Base-by-base conservation (phyloP, 2,113 vertebrate genomes). In the Uropsilus gracilis region DNA sequence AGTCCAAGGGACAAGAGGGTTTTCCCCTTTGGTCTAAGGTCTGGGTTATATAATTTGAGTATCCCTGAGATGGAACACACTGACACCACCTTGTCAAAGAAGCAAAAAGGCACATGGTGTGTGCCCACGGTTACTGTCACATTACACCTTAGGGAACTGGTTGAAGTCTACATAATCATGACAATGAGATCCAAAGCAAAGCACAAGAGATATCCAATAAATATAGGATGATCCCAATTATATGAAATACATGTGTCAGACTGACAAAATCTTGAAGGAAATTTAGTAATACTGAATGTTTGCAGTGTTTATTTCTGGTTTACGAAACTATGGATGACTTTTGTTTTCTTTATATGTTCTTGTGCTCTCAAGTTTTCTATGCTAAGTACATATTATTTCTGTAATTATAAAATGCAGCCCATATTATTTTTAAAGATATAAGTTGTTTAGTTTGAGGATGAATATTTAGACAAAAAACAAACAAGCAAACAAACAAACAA, bases 351-450 rank as follows among this genome's bases (percentile, higher is more conserved):
- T 55, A 42, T 64, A 72, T 50, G 11, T 50, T 80, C 10, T 94
- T 91, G 3, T 57, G 42, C 37, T 71, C 80, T 48, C 18, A 91
- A 63, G 28, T 83, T 80, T 68, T 80, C 42, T 73, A 46, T 37
- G 71, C 3, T n/a, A 55, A 59, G 14, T 50, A 48, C 46, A 69
- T 26, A 69, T 34, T 73, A 6, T 77, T 86, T 92, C 39, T 63
- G 1, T 57, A 86, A 89, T 92, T 39, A 82, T 24, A 72, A 71
- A 86, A 64, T 77, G 22, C 46, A 82, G 61, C 9, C 24, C 11
- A 81, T 88, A 89, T 80, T 80, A 84, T 88, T 48, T 91, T 85
- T 85, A 91, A 89, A 32, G 16, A 89, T n/a, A 26, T 89, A 24
- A 93, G 17, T 18, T 73, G 1, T 66, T 86, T 24, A 44, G 68